A percentile compares a stretch with the other conserved stretches of the same genome.
These are phyloP conservation scores for Seriola rivoliana DNA, from an alignment of 2,113 vertebrate genomes.

Conservation along the genomic window DNA sequence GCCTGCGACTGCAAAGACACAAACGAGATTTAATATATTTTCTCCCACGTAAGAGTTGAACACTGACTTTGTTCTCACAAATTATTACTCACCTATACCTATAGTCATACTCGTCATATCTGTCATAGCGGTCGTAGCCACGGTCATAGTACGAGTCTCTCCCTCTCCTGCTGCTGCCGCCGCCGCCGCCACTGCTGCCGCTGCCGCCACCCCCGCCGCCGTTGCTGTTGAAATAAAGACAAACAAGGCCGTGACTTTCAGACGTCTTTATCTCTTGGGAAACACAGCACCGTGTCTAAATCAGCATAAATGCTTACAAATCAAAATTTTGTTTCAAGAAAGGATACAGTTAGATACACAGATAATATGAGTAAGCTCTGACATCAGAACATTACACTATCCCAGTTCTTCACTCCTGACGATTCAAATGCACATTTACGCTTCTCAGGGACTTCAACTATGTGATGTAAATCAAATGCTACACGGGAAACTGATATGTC, in stretches of 20 bases:
- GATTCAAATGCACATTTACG: not conserved
- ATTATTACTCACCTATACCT: slow-evolving; percentile 87
- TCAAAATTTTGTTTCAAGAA: not conserved
- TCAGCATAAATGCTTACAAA: not conserved
- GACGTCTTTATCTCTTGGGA: not conserved
- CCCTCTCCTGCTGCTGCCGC: slow-evolving; percentile 85
- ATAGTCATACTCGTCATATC: slow-evolving; percentile 94
- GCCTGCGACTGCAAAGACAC: slow-evolving; percentile 82
- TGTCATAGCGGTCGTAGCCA: slow-evolving; percentile 90
- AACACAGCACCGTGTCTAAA: not conserved
- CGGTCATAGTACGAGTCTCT: slow-evolving; percentile 86
- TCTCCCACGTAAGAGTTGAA: not conserved
- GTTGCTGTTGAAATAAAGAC: slow-evolving; percentile 44
- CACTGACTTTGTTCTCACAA: not conserved
- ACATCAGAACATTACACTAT: not conserved
- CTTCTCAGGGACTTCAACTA: not conserved
- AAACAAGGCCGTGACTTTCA: slow-evolving; percentile 1
- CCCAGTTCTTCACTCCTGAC: not conserved
- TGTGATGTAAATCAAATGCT: not conserved
- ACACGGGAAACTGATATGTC: not conserved
- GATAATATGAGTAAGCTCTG: not conserved
- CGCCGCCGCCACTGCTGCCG: slow-evolving; percentile 31
- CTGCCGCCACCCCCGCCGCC: slow-evolving; percentile 39
- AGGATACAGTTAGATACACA: not conserved
- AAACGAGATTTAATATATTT: not conserved